Evolutionary conservation across 1,140 invertebrate species (phyloP).

Genomic region (Matsumurasca onukii): DNA sequence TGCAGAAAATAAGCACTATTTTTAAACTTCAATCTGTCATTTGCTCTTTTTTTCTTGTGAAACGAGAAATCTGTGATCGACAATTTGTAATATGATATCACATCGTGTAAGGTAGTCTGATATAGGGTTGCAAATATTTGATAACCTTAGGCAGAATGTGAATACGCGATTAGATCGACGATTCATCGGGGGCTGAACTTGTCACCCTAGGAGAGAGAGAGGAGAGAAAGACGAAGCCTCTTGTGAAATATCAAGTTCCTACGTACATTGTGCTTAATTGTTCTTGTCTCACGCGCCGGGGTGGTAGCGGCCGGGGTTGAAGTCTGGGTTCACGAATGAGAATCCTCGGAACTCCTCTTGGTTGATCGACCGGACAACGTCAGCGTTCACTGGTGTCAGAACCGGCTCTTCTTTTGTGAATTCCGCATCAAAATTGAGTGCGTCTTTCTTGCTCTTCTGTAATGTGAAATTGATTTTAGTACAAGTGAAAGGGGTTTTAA

Average conservation of each 20-base stretch:
- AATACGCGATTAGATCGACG: no score
- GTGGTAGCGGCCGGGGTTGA: conserved; percentile 62
- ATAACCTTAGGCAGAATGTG: not conserved
- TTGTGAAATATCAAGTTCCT: not conserved
- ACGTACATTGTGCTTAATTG: not conserved
- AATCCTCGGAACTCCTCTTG: conserved; percentile 98
- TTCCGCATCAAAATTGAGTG: conserved; percentile 98
- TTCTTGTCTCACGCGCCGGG: conserved; percentile 20
- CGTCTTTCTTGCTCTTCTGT: conserved; percentile 96
- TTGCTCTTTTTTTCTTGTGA: not conserved
- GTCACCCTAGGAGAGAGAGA: not conserved
- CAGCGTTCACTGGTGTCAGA: conserved; percentile 89
- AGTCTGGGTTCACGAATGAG: conserved; percentile 94
- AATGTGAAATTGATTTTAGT: conserved; percentile 50
- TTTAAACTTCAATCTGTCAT: not conserved
- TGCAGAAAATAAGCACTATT: conserved; percentile 31
- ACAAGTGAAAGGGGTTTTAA: no score
- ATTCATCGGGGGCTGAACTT: no score
- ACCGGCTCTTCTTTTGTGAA: conserved; percentile 98
- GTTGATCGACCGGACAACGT: conserved; percentile 91
- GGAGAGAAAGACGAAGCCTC: not conserved
- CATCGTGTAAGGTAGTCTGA: not conserved
- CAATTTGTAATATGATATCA: conserved; percentile 8
- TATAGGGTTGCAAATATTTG: not conserved
- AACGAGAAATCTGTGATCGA: not conserved